A percentile compares a stretch with the other conserved stretches of the same genome.
phyloP scores from a whole-genome alignment of 2,113 vertebrate species.

The Grallaria varia region DNA sequence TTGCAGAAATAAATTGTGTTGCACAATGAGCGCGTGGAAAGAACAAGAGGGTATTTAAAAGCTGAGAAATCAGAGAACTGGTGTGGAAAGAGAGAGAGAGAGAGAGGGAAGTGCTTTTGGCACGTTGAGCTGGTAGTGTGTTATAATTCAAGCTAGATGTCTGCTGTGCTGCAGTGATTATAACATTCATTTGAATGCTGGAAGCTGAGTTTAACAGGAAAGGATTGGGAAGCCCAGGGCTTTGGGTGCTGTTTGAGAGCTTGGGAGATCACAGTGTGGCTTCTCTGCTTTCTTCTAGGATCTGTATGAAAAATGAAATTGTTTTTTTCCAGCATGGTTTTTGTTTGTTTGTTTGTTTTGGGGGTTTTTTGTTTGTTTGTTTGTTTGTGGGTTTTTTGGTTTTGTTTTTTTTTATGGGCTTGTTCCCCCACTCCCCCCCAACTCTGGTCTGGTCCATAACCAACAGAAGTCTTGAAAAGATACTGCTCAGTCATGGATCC shows the following conservation, averaged over 20 bases:
- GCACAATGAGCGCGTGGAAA: slow-evolving; percentile 33
- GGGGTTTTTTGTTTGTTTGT: too few relatives aligned
- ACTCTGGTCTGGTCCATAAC: neutral
- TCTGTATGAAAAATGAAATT: neutral
- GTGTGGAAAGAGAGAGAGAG: slow-evolving; percentile 18
- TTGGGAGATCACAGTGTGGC: neutral
- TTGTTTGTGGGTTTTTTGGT: neutral
- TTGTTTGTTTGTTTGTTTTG: neutral
- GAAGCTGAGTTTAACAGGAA: neutral
- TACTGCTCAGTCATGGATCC: neutral
- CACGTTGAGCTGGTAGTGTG: neutral
- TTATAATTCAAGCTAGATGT: slow-evolving; percentile 35
- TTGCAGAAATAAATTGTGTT: slow-evolving; percentile 59
- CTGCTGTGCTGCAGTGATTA: neutral
- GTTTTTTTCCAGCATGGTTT: neutral
- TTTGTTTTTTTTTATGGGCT: neutral
- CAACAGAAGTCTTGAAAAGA: neutral
- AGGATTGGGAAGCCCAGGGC: neutral
- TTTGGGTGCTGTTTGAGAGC: neutral
- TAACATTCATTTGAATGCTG: slow-evolving; percentile 2
- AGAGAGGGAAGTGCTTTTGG: slow-evolving; percentile 40
- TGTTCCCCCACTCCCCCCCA: fast-evolving
- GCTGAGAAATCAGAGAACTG: slow-evolving; percentile 43
- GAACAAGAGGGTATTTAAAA: slow-evolving; percentile 62
- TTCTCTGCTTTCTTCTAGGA: neutral